Conservation (phyloP, 2,888 invertebrate genomes). For the Oxyscelio sp. region DNA sequence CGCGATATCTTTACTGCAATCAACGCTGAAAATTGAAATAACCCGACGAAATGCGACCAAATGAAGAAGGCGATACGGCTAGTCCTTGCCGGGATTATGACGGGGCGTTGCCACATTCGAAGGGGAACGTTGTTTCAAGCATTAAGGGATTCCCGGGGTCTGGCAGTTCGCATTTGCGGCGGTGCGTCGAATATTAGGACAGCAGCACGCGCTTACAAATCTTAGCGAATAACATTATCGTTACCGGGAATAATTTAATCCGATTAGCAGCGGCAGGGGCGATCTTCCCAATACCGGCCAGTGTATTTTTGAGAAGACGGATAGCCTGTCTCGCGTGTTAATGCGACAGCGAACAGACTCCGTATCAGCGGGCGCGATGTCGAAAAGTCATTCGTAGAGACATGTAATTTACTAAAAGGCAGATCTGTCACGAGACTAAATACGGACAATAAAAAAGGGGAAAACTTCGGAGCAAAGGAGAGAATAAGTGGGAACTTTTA, state of each 20-base stretch:
- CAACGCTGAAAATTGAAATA: constrained; percentile 47
- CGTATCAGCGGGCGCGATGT: constrained; percentile 56
- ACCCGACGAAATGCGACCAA: constrained; percentile 31
- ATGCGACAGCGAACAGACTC: constrained; percentile 72
- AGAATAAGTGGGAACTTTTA: background rate
- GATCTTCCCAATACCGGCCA: constrained; percentile 36
- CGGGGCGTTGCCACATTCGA: background rate
- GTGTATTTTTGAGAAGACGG: constrained; percentile 69
- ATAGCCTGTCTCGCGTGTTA: constrained; percentile 65
- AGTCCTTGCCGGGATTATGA: constrained; percentile 55
- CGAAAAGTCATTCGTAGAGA: constrained; percentile 63
- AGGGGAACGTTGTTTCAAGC: constrained; percentile 9
- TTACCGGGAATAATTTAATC: constrained; percentile 78
- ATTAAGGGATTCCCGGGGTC: constrained; percentile 19
- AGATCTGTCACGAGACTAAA: constrained; percentile 46
- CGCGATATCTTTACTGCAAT: constrained; percentile 45
- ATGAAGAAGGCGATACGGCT: constrained; percentile 25
- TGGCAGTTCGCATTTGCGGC: background rate
- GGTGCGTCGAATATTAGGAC: constrained; percentile 36
- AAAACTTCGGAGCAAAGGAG: background rate
- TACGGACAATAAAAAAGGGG: constrained; percentile 24
- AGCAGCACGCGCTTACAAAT: constrained; percentile 65
- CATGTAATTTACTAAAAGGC: constrained; percentile 71
- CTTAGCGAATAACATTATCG: constrained; percentile 81
- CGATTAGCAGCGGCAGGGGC: constrained; percentile 71